Evolutionary conservation across 2,797 vertebrate genomes (phyloP), one percentile per base, ranked within the genome.

Genomic region (Urocyon cinereoargenteus): DNA sequence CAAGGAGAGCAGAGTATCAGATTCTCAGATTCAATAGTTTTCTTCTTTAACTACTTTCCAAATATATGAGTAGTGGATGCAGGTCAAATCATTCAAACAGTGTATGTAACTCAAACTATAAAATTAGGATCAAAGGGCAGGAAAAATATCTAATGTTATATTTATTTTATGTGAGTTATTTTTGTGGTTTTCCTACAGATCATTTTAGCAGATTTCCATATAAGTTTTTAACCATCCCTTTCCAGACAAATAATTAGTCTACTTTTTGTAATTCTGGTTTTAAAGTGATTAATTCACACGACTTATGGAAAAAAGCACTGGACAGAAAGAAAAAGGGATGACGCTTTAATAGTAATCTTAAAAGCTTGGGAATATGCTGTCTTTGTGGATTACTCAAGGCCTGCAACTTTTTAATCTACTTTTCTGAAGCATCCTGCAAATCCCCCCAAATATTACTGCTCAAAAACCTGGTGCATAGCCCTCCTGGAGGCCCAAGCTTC

Each of bases 101-200:
- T 19, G 1, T 90, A 57, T n/a, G n/a, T n/a, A n/a, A 91, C 59
- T 22, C 21, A 92, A 90, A 64, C 94, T 81, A 78, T 88, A 85
- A 64, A 98, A 57, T 72, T 22, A 57, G 24, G 82, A 77, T 96
- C 87, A 86, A 89, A 81, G 86, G 77, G 19, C 28, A 62, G 19
- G 94, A 36, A 36, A 86, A 89, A 61, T 75, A 70, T 2, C 40
- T 66, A 82, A 70, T 77, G 9, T 53, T 53, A 75, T 28, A 96
- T 97, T 97, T 96, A 96, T 97, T 97, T 96, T 1, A 26, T 93
- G 82, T 84, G 84, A 70, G 89, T 21, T 26, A 86, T 78, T 93
- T 93, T 81, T 89, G 31, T 70, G 19, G 62, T 81, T 78, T 97
- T 77, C 72, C 89, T 96, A 53, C 21, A 61, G 90, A 86, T 87